Evolutionary conservation across 2,797 vertebrate species (phyloP), one percentile per base, ranked within the genome.

Genomic region (Cynodonichthys magdalenae): DNA sequence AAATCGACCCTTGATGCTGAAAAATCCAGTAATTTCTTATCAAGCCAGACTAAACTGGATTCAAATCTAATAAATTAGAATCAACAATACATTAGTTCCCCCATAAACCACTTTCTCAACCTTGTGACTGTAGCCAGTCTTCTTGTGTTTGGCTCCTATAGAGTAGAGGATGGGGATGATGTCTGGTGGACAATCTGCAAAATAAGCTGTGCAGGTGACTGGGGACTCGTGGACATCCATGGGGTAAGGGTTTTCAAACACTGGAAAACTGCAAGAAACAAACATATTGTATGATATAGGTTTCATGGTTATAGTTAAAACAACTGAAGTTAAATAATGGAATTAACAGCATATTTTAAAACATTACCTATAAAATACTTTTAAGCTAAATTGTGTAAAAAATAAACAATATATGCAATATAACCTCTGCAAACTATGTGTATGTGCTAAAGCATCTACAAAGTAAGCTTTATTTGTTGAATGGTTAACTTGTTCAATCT

Each of bases 181-280:
- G 86, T 98, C 96, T 15, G 96, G 95, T 54, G 98, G 96, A 83
- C 97, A 99, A 75, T 99, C 96, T 15, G 96, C 96, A 88, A 98
- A 97, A 87, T 99, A 99, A 60, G 96, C 95, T 55, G 96, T 97
- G 83, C 96, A 99, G 63, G 97, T 99, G 84, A 99, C 97, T 34
- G 98, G 98, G 86, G 97, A 98, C 81, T 98, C 97, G 34, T 99
- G 98, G 90, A 99, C 84, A 90, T 98, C 97, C 97, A 98, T 98
- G 61, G 97, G 95, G 88, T 99, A 98, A 2, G 98, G 95, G 86
- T 99, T 99, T 95, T 99, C 98, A 94, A 99, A 99, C 90, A 99
- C 95, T 54, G 98, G 98, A 90, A 96, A 99, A 92, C 97, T 99
- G 92, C 66, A 55, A 76, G 27, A 83, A 3, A 72, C 18, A 61